These are phyloP conservation scores for Pseudolaguvia tuberculata DNA, from an alignment of 2,113 vertebrate species.

Conservation along the genomic window DNA sequence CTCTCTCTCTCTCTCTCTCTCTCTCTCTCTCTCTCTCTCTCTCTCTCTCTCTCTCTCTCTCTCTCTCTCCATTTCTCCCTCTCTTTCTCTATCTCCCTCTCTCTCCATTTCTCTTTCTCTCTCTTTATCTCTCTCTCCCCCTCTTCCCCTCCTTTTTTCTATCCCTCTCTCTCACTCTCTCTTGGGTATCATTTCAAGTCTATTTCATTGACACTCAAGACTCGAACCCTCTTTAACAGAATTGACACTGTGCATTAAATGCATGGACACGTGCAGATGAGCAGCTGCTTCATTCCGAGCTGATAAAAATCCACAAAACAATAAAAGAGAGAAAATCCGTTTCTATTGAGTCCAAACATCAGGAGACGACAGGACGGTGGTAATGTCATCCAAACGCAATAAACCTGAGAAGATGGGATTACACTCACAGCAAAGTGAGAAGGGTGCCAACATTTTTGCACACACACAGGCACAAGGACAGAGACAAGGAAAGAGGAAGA, in stretches of 20 bases:
- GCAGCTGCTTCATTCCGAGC: conserved; percentile 17
- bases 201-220: conserved; percentile 19
- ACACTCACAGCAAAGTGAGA: conserved; percentile 4
- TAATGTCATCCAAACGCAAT: conserved; percentile 43
- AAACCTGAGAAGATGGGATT: conserved; percentile 27
- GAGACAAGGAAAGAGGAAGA: neutral
- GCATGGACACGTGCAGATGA: conserved; percentile 26
- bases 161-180: conserved; percentile 1
- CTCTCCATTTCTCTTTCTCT: too few relatives aligned
- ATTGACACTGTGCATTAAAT: conserved; percentile 28
- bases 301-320: conserved; percentile 34
- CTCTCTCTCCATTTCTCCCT: too few relatives aligned
- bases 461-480: neutral
- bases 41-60: too few relatives aligned
- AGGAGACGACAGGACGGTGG: conserved; percentile 38
- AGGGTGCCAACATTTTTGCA: conserved; percentile 4
- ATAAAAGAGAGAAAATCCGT: conserved; percentile 34
- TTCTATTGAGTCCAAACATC: conserved; percentile 25
- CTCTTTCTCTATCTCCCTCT: too few relatives aligned
- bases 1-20: too few relatives aligned
- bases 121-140: conserved; percentile 9
- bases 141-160: neutral
- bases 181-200: conserved; percentile 9
- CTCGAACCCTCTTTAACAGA: conserved; percentile 33
- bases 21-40: too few relatives aligned